phyloP scores from a whole-genome alignment of 2,113 vertebrate genomes.

The Halcyon malimbica region DNA sequence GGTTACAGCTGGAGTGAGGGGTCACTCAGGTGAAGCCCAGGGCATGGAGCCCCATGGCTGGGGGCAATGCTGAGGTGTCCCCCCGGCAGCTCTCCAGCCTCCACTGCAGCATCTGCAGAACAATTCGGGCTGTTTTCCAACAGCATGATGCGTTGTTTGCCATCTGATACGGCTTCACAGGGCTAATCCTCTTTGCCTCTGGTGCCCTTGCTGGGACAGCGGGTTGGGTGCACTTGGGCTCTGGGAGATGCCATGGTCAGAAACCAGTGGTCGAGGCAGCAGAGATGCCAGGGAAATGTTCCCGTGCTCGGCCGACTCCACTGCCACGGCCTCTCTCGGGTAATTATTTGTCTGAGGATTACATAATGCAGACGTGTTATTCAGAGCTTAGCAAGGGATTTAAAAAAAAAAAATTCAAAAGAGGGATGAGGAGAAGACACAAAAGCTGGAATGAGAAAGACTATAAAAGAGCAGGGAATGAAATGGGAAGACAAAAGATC shows the following conservation, averaged over 20 bases:
- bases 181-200: background rate
- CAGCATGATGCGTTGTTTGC: rapidly evolving
- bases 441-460: background rate
- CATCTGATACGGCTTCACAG: rapidly evolving
- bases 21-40: rapidly evolving
- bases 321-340: background rate
- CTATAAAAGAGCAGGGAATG: slow-evolving; percentile 1
- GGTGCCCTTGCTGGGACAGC: background rate
- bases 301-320: rapidly evolving
- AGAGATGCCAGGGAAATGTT: background rate
- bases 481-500: slow-evolving; percentile 36
- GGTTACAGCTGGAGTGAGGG: background rate
- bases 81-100: background rate
- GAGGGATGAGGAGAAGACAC: background rate
- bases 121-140: background rate
- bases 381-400: background rate
- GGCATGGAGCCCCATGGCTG: rapidly evolving
- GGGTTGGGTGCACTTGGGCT: background rate
- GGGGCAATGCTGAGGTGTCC: background rate
- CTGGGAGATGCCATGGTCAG: background rate
- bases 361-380: background rate
- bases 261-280: background rate
- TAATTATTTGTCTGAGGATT: background rate
- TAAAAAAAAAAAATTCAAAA: background rate
- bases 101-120: background rate